phyloP scores from a whole-genome alignment of 2,113 vertebrate species.

The Cottus gobio region DNA sequence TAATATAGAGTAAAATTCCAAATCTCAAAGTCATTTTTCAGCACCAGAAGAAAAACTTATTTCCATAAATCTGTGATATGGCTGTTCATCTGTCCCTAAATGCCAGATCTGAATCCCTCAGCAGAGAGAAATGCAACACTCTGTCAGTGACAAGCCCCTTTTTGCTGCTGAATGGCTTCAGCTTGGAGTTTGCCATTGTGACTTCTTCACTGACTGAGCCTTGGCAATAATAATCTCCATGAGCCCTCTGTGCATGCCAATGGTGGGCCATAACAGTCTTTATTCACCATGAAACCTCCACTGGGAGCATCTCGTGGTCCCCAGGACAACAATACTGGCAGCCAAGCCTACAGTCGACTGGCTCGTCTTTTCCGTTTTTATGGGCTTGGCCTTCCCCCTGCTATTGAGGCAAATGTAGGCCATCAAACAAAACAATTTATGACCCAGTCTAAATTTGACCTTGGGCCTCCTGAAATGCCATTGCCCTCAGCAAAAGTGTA shows the following conservation, averaged over 20 bases:
- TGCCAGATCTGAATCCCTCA: slow-evolving; percentile 23
- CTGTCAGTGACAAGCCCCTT: slow-evolving; percentile 35
- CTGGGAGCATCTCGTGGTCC: slow-evolving; percentile 72
- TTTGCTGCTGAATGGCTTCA: slow-evolving; percentile 53
- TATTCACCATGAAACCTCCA: slow-evolving; percentile 76
- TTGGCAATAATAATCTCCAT: slow-evolving; percentile 67
- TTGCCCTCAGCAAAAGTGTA: slow-evolving; percentile 69
- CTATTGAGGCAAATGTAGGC: slow-evolving; percentile 84
- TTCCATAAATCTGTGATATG: slow-evolving; percentile 44
- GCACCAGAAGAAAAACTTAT: slow-evolving; percentile 13
- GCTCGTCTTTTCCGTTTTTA: slow-evolving; percentile 83
- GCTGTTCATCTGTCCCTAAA: slow-evolving; percentile 11
- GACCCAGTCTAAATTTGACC: slow-evolving; percentile 84
- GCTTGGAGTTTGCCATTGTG: slow-evolving; percentile 76
- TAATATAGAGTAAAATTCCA: neutral
- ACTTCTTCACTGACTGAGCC: slow-evolving; percentile 60
- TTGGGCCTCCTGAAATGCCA: slow-evolving; percentile 82
- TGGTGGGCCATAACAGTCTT: slow-evolving; percentile 73
- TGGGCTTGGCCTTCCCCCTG: slow-evolving; percentile 83
- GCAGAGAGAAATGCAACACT: slow-evolving; percentile 43
- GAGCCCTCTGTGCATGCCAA: slow-evolving; percentile 68
- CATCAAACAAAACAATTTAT: slow-evolving; percentile 87
- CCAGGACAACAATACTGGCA: slow-evolving; percentile 79
- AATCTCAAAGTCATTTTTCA: slow-evolving; percentile 27
- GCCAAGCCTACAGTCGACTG: slow-evolving; percentile 67